Evolutionary conservation across 2,113 vertebrate genomes (phyloP).

Genomic region (Zapus hudsonius): DNA sequence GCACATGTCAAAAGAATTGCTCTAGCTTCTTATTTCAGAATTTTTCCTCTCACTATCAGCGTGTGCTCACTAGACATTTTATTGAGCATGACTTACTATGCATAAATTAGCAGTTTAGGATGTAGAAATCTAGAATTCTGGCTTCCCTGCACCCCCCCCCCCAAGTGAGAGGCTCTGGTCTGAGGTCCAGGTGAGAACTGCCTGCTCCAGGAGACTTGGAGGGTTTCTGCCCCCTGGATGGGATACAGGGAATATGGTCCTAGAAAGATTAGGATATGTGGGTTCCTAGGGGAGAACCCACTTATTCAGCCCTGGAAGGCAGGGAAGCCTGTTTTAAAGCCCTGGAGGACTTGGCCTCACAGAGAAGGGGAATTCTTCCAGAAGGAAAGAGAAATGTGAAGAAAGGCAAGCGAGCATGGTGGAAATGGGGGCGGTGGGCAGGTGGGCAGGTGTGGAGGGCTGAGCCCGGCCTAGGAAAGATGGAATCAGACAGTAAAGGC

Average conservation of each 20-base stretch:
- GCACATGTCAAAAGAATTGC: not conserved
- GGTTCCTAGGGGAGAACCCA: not conserved
- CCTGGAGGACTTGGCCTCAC: not conserved
- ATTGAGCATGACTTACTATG: no score
- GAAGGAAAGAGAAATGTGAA: not conserved
- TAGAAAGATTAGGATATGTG: not conserved
- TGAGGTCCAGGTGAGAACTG: not conserved
- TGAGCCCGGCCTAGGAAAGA: not conserved
- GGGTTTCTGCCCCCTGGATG: no score
- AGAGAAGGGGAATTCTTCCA: not conserved
- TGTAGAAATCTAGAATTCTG: not conserved
- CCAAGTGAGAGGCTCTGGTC: not conserved
- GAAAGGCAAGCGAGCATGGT: not conserved
- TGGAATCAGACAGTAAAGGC: fast-evolving
- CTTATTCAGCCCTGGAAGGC: not conserved
- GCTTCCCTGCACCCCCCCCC: not conserved
- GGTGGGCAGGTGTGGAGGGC: no score
- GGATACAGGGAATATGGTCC: no score
- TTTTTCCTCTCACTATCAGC: not conserved
- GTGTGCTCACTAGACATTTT: no score
- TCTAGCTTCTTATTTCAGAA: not conserved
- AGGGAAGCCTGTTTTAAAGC: not conserved
- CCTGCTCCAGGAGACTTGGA: not conserved
- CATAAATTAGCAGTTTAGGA: not conserved
- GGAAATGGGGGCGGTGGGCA: not conserved